Base-by-base conservation (phyloP, 2,113 vertebrate genomes). In the Psettodes erumei region DNA sequence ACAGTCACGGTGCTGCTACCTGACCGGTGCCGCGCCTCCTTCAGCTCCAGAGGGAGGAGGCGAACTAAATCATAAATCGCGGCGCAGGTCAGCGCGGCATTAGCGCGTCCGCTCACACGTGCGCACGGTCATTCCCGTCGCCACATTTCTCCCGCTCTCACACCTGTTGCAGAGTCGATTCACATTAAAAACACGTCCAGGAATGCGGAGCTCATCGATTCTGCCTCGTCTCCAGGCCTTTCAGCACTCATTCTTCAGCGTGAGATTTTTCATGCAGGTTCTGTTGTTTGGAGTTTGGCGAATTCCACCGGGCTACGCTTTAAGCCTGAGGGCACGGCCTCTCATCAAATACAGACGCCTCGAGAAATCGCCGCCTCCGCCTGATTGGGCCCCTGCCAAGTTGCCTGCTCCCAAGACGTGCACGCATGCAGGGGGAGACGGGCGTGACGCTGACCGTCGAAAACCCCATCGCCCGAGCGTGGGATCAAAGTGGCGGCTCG, bases 401-500 rank as follows among this genome's bases (percentile, higher is more conserved):
- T 32, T 25, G 5, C 33, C 33, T 42, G 75, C 55, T 43, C 8
- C n/a, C 5, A 3, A 58, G 30, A 58, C 19, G 15, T 3, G 15
- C 42, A 48, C 18, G n/a, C 37, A 77, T 69, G 61, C 66, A 30
- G 23, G 19, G n/a, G 21, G 66, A 54, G 66, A 64, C 32, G 3
- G 67, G 47, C 53, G 5, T 28, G 66, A 64, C 10, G 25, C 63
- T 0, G 30, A 28, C 25, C 72, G 61, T 82, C 77, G 79, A 21
- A 79, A 67, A n/a, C n/a, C 32, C 6, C 12, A 80, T 84, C 37
- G 32, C 76, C 51, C 28, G 37, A 28, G 50, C 35, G 70, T 65
- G 68, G 80, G 82, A 89, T 91, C 75, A 92, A 84, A 90, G 83
- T 77, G 43, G 51, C 37, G n/a, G 64, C 58, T 70, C 59, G 51